Base-by-base conservation (phyloP, 30 jellyfish, hydroid and myxozoan species). In the Aurelia sp. region DNA sequence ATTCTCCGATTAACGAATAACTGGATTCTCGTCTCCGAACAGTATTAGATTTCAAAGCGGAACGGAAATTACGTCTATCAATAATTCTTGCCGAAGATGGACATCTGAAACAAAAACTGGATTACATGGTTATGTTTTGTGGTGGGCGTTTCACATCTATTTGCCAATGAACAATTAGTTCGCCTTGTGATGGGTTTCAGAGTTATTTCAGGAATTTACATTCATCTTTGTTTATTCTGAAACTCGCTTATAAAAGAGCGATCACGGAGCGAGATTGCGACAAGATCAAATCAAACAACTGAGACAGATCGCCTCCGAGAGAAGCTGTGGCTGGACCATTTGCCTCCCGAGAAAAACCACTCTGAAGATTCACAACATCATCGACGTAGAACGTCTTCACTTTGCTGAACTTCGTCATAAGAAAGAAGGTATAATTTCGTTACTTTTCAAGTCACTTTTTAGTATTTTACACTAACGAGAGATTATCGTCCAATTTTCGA, bases 241-340 rank as follows among this genome's bases (percentile, higher is more conserved):
- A 44, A 44, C 55, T 7, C 15, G 55, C 55, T 13, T 44, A 44
- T 44, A 44, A 44, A 44, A 44, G 33, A 27, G 15, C 55, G 55
- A 7, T 41, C 31, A 47, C 27, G 19, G 82, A 40, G 35, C 69
- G n/a, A 15, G 62, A 72, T 8, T 44, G 6, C 55, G 55, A 44
- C 55, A 44, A 44, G 55, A 44, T 44, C 55, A 41, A 41, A 41
- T 41, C 52, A 44, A 44, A 7, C 55, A 16, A 44, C 55, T 13
- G 55, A 44, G 55, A 44, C 55, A 7, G 55, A 44, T 44, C 55
- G 9, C 67, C 67, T n/a, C 67, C 67, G 67, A 72, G 41, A 40
- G 67, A 13, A 38, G 80, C 63, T 3, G 67, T 72, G 82, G 82
- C 82, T 72, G 82, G 82, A 72, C 82, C 82, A 72, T 72, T 60